Evolutionary conservation across 2,797 vertebrate species (phyloP).

Genomic region (Emys orbicularis): DNA sequence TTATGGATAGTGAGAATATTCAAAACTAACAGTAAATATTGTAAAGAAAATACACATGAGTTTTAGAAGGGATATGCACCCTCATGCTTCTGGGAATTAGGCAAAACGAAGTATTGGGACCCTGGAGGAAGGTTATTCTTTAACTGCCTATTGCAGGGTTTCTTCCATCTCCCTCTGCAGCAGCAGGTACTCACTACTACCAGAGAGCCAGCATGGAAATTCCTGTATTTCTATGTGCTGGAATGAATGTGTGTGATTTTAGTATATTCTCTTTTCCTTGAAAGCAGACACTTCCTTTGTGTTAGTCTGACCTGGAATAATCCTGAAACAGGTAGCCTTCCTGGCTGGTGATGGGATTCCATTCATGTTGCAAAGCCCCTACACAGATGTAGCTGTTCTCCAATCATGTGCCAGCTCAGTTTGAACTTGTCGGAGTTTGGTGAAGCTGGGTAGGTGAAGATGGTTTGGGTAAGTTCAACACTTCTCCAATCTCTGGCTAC

Average conservation of each 20-base stretch:
- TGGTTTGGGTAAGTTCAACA: not conserved
- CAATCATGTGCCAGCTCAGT: too few species aligned
- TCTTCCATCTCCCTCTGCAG: not conserved
- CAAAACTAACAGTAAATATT: not conserved
- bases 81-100: not conserved
- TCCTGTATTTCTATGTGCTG: not conserved
- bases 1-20: not conserved
- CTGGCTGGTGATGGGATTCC: too few species aligned
- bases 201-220: constrained; percentile 17
- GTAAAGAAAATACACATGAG: not conserved
- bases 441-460: too few species aligned
- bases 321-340: too few species aligned
- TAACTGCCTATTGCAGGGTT: not conserved
- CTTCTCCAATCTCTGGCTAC: not conserved
- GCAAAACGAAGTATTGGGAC: not conserved
- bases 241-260: not conserved
- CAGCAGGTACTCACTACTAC: not conserved
- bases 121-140: not conserved
- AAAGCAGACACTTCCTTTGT: not conserved
- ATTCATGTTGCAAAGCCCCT: too few species aligned
- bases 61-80: not conserved
- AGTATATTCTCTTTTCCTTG: constrained; percentile 12
- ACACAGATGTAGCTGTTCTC: too few species aligned
- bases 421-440: too few species aligned
- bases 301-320: not conserved